Evolutionary conservation across 2,113 vertebrate genomes (phyloP).

Genomic region (Cairina moschata): DNA sequence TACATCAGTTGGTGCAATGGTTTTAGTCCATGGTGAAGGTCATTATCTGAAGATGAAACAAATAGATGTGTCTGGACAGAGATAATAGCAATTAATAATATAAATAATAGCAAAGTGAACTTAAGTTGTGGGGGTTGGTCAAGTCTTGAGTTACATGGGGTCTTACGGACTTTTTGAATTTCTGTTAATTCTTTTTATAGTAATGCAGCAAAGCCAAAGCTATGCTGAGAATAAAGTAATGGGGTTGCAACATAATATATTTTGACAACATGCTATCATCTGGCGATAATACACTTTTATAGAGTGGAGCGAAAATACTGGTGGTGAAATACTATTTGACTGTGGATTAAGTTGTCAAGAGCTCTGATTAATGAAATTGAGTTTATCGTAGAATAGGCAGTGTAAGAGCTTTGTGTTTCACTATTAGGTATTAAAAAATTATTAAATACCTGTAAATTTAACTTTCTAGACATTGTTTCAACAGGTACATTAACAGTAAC

Average conservation of each 20-base stretch:
- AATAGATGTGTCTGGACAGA: neutral
- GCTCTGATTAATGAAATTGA: neutral
- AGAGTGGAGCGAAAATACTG: neutral
- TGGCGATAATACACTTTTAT: neutral
- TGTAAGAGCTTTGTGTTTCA: neutral
- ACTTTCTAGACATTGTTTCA: constrained; percentile 36
- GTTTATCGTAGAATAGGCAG: neutral
- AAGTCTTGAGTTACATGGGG: neutral
- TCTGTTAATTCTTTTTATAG: neutral
- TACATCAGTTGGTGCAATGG: neutral
- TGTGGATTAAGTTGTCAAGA: neutral
- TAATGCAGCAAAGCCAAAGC: neutral
- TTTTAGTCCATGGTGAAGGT: neutral
- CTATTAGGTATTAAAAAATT: constrained; percentile 8
- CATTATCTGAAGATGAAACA: neutral
- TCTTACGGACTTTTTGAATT: neutral
- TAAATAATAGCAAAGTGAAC: neutral
- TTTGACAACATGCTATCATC: neutral
- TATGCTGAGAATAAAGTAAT: neutral
- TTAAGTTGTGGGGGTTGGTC: neutral
- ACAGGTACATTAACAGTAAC: constrained; percentile 92
- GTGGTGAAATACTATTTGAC: neutral
- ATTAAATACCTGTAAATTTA: constrained; percentile 43
- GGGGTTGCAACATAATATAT: neutral
- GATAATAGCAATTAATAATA: neutral